Conservation (phyloP, 2,113 vertebrate genomes). For the Alaudala cheleensis region DNA sequence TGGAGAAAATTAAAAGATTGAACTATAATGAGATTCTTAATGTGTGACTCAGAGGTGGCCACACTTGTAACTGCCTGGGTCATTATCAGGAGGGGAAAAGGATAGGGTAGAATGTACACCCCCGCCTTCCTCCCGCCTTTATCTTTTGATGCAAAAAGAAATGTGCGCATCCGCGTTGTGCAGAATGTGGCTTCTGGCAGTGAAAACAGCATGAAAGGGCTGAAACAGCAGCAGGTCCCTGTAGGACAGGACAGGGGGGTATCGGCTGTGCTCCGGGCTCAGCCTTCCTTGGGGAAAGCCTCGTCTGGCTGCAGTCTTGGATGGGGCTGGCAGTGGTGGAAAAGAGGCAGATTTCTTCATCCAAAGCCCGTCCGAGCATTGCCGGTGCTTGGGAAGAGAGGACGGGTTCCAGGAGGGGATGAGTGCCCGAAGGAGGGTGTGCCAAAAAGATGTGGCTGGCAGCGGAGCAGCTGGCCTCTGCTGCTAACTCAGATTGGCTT, state of each 20-base stretch:
- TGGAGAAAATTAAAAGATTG: conserved; percentile 10
- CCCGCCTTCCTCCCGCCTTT: neutral
- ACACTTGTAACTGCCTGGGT: neutral
- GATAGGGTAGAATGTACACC: neutral
- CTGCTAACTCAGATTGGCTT: conserved; percentile 61
- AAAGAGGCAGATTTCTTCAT: neutral
- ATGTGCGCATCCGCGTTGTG: neutral
- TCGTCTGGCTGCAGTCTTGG: neutral
- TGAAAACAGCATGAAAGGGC: neutral
- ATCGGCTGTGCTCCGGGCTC: neutral
- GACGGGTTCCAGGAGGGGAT: conserved; percentile 16
- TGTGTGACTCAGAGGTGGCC: neutral
- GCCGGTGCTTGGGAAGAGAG: neutral
- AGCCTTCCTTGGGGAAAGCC: neutral
- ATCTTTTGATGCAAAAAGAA: neutral
- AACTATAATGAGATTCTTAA: conserved; percentile 17
- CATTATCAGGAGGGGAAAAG: neutral
- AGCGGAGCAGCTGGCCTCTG: conserved; percentile 61
- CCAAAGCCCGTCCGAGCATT: neutral
- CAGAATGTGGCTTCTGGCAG: neutral
- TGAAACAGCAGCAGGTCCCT: neutral
- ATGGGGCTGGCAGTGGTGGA: neutral
- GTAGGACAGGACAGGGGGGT: neutral
- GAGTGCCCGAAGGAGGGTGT: conserved; percentile 12
- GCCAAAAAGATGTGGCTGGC: conserved; percentile 69